phyloP scores from a whole-genome alignment of 2,888 invertebrate species.

The Miltochrista miniata region DNA sequence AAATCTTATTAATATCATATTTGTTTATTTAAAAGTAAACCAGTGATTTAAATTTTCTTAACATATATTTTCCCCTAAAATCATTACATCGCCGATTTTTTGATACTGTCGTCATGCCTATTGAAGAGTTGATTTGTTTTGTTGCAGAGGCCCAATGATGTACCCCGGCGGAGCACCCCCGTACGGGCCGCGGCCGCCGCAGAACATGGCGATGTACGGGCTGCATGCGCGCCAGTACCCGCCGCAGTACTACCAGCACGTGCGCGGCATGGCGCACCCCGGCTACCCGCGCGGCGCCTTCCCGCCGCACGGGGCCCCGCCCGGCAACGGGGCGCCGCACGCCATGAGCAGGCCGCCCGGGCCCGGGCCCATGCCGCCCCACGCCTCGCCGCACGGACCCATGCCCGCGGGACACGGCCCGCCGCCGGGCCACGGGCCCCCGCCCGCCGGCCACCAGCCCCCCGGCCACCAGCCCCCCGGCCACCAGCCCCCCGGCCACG shows the following conservation, averaged over 20 bases:
- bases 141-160: constrained; percentile 70
- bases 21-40: too few relatives aligned
- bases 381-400: too few relatives aligned
- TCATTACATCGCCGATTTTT: too few relatives aligned
- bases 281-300: constrained; percentile 29
- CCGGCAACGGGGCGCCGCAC: constrained; percentile 1
- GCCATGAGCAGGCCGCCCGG: constrained; percentile 4
- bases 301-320: constrained; percentile 11
- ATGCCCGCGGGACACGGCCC: not conserved
- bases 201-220: constrained; percentile 53
- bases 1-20: too few relatives aligned
- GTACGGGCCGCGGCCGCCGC: constrained; percentile 57
- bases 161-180: constrained; percentile 54
- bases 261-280: constrained; percentile 28
- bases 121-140: too few relatives aligned
- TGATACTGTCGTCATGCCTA: too few relatives aligned
- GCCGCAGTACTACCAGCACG: constrained; percentile 60
- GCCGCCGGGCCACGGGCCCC: not conserved
- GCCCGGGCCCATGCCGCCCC: too few relatives aligned
- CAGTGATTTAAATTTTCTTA: too few relatives aligned
- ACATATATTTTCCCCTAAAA: too few relatives aligned
- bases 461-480: not conserved
- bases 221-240: constrained; percentile 37
- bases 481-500: constrained; percentile 3
- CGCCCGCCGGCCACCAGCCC: constrained; percentile 46